A percentile compares a stretch with the other conserved stretches of the same genome.
Evolutionary conservation across 2,113 vertebrate species (phyloP).

Genomic region (Pygoscelis adeliae): DNA sequence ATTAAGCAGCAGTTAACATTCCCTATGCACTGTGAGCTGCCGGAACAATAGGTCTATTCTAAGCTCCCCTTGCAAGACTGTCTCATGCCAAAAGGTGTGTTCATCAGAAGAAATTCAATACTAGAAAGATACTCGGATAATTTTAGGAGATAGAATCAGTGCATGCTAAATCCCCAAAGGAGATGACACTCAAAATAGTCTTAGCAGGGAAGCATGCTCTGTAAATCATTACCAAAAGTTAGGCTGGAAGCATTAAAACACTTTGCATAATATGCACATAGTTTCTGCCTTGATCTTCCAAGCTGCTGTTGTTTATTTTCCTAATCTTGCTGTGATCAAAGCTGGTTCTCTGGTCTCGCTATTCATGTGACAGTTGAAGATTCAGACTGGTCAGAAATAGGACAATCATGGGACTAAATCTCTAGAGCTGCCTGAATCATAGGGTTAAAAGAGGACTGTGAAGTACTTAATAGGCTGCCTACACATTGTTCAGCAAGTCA

Average conservation of each 20-base stretch:
- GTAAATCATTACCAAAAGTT: constrained; percentile 23
- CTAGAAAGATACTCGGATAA: not conserved
- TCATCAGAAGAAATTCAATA: not conserved
- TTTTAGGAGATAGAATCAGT: not conserved
- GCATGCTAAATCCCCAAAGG: not conserved
- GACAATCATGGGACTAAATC: not conserved
- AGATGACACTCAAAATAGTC: not conserved
- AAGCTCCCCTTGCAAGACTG: not conserved
- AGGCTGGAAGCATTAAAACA: not conserved
- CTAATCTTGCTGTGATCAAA: not conserved
- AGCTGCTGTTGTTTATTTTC: constrained; percentile 17
- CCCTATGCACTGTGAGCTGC: not conserved
- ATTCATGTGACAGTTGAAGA: not conserved
- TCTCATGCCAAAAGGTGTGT: constrained; percentile 17
- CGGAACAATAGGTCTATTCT: not conserved
- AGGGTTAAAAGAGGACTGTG: not conserved
- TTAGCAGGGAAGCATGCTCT: not conserved
- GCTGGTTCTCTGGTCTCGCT: not conserved
- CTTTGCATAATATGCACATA: not conserved
- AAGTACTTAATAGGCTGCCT: constrained; percentile 9
- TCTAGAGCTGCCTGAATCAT: not conserved
- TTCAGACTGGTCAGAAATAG: not conserved
- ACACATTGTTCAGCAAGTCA: constrained; percentile 27
- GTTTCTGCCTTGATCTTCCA: constrained; percentile 1
- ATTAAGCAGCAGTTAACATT: constrained; percentile 4